Evolutionary conservation across 2,113 vertebrate genomes (phyloP), one percentile per base, ranked within the genome.

Genomic region (Neomonachus schauinslandi): DNA sequence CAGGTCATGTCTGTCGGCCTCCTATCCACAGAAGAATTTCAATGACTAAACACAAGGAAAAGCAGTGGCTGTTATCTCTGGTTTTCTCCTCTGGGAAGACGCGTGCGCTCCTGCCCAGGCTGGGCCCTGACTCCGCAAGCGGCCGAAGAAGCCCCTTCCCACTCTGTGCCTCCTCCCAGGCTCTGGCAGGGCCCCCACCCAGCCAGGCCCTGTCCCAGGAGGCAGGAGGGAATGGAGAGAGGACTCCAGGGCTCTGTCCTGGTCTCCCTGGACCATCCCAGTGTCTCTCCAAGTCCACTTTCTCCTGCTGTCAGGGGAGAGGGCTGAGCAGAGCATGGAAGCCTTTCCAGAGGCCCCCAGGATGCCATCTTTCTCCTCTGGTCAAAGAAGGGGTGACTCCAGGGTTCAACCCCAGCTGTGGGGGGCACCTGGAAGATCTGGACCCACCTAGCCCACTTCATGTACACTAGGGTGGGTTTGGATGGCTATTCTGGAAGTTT

Each of bases 121-220:
- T 26, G 22, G 9, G n/a, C 67, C 49, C 15, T 15, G 67, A 33
- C 26, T 8, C 51, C 67, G 18, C 4, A 18, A 42, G 39, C 7
- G 53, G 9, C 10, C 0, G 1, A 1, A 0, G 49, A 5, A 33
- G 36, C 39, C 33, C 51, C 12, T 1, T 18, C 33, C 61, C 28
- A 3, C 33, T 18, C 46, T 7, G 2, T 1, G 31, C 42, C 42
- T 69, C 84, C 63, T 12, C 13, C 11, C 61, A 33, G 13, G 39
- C 5, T 22, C 39, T 42, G 33, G n/a, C 49, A 46, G 16, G 5
- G 15, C 21, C 7, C 7, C 15, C 16, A 19, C 19, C 31, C 59
- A 33, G 86, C 51, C 28, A 0, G 4, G 11, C n/a, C 12, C 61
- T 2, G 26, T 18, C 55, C 13, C 31, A 6, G 39, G 36, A 46